Evolutionary conservation across 2,113 vertebrate genomes (phyloP).

Genomic region (Tychaedon coryphoeus): DNA sequence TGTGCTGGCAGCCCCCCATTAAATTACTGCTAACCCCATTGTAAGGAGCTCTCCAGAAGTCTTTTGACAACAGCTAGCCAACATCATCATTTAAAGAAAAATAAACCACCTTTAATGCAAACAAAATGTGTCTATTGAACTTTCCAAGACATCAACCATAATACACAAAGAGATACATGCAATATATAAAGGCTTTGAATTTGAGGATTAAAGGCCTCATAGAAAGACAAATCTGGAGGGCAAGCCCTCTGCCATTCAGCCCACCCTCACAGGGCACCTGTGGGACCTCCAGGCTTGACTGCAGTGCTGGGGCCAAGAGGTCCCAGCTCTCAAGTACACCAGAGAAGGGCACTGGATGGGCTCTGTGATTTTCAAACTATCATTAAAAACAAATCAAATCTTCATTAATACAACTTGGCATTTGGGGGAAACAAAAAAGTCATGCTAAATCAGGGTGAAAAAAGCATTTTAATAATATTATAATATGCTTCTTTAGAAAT

Average conservation of each 20-base stretch:
- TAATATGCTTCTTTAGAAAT: background rate
- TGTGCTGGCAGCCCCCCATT: background rate
- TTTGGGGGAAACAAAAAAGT: background rate
- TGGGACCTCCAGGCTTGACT: background rate
- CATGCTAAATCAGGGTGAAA: background rate
- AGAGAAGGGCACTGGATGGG: background rate
- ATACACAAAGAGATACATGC: background rate
- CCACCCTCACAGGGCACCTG: background rate
- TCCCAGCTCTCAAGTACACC: background rate
- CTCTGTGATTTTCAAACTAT: background rate
- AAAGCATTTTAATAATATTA: background rate
- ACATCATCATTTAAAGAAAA: background rate
- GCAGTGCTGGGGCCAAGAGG: rapidly evolving
- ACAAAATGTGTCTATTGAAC: background rate
- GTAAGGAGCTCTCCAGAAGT: background rate
- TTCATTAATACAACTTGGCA: background rate
- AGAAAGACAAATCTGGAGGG: background rate
- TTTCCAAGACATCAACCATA: background rate
- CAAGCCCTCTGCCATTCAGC: background rate
- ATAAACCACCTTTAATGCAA: background rate
- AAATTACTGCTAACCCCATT: background rate
- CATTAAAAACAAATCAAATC: background rate
- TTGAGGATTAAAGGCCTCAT: background rate
- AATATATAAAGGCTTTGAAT: background rate
- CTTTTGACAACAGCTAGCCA: background rate